Evolutionary conservation across 1,140 invertebrate species (phyloP), one percentile per base, ranked within the genome.

Genomic region (Cyphomyrmex costatus): DNA sequence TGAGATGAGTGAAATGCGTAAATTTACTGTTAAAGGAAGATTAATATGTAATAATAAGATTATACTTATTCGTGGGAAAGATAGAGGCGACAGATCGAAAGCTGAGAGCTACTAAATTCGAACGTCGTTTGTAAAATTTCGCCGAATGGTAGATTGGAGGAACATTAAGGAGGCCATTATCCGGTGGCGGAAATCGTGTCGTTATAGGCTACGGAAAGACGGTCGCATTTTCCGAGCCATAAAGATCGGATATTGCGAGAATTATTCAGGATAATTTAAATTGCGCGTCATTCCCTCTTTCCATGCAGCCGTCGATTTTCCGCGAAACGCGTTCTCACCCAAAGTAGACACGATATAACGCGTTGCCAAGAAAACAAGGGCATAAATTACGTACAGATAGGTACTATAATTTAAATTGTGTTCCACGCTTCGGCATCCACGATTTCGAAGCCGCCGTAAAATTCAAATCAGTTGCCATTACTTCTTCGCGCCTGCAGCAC

Each of bases 221-320:
- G 89, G 87, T 83, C 91, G 91, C 88, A 94, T 94, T 94, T 94
- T 95, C 93, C 93, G 84, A 93, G 92, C 92, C 94, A 95, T 95
- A 94, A 95, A 94, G 90, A 94, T 92, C 93, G 93, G 93, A 94
- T 94, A 95, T 94, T 94, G 90, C 92, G 88, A 91, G 91, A 94
- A 95, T 94, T 94, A 94, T 95, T 94, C 94, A 94, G 92, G 93
- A 94, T 95, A 95, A 95, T 95, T 95, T 94, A 94, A 95, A 95
- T 95, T 94, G 94, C 63, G 77, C 46, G 77, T 88, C 86, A 77
- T 66, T 56, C 60, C n/a, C 51, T n/a, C 56, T 46, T 63, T 21
- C 8, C 70, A 58, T 60, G 30, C 46, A 30, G 56, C 53, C 66
- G 88, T 66, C 71, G 89, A 85, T 90, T 91, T 88, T 82, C 84